Evolutionary conservation across 2,113 vertebrate genomes (phyloP), one percentile per base, ranked within the genome.

Genomic region (Neogale vison): DNA sequence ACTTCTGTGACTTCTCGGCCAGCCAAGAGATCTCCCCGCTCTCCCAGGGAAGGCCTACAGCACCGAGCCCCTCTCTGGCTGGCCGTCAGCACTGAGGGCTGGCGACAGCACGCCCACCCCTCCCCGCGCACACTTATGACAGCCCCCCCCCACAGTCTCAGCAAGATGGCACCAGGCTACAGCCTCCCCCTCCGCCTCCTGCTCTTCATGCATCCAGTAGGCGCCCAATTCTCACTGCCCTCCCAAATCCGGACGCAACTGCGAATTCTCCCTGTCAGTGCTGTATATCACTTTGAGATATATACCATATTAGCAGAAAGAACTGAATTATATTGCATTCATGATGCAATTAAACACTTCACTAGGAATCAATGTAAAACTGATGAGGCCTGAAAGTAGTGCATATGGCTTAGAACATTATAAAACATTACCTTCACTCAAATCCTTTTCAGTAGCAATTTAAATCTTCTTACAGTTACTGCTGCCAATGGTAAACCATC

Each of bases 341-440:
- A 99, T 99, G 99, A 99, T 99, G 99, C 99, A 99, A 99, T 99
- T 99, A 99, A 99, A 99, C 99, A 99, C 99, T 99, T 99, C 99
- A 99, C 99, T 99, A 99, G 99, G 99, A 99, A 99, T 99, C 99
- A 99, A 99, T 99, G 99, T 99, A 99, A 99, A 99, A 99, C 99
- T 99, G 99, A 99, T 99, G 99, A 99, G 99, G 99, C 99, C 99
- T 99, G 99, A 99, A 99, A 99, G 99, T 99, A 99, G 99, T 99
- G 99, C 99, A 99, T 99, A 99, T 99, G 99, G 99, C 99, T 99
- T 99, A 99, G 99, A 99, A 99, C 99, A 99, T 99, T 99, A 99
- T 99, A 99, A 99, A 99, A 99, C 99, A 99, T 99, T 99, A 99
- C 99, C 99, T 99, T 99, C 99, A 99, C 99, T 99, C 99, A 99